Evolutionary conservation across 2,113 vertebrate species (phyloP).

Genomic region (Ameiurus melas): DNA sequence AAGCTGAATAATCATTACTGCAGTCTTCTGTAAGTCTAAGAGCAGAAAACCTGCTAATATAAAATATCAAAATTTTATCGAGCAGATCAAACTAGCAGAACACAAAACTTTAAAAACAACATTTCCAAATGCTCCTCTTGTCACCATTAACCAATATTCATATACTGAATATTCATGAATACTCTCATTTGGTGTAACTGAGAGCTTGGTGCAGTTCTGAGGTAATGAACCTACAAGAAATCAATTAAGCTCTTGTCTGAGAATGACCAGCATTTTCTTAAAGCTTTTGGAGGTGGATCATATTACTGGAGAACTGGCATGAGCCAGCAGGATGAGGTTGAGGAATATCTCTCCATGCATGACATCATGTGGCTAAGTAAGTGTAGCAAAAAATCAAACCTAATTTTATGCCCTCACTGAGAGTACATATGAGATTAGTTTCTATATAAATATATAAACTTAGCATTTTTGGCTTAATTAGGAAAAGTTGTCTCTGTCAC

Average conservation of each 20-base stretch:
- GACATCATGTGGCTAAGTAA: conserved; percentile 67
- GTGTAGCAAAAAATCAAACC: conserved; percentile 35
- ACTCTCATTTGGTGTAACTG: conserved; percentile 35
- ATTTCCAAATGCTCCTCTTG: conserved; percentile 9
- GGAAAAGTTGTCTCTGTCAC: neutral
- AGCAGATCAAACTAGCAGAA: neutral
- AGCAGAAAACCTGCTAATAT: conserved; percentile 12
- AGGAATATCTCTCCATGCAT: conserved; percentile 73
- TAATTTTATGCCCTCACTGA: conserved; percentile 32
- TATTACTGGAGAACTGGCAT: conserved; percentile 72
- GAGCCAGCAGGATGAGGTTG: conserved; percentile 76
- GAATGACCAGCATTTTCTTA: conserved; percentile 71
- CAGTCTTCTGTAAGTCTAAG: neutral
- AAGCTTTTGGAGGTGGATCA: conserved; percentile 72
- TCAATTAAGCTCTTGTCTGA: conserved; percentile 75
- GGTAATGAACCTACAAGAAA: conserved; percentile 71
- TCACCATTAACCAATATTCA: conserved; percentile 13
- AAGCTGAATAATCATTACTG: conserved; percentile 22
- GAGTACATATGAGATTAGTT: conserved; percentile 31
- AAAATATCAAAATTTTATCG: neutral
- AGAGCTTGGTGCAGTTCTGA: conserved; percentile 49
- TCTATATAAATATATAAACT: conserved; percentile 24
- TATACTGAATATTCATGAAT: conserved; percentile 9
- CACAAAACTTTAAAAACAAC: neutral
- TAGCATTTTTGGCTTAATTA: neutral